Evolutionary conservation across 2,113 vertebrate genomes (phyloP).

Genomic region (Epinephelus moara): DNA sequence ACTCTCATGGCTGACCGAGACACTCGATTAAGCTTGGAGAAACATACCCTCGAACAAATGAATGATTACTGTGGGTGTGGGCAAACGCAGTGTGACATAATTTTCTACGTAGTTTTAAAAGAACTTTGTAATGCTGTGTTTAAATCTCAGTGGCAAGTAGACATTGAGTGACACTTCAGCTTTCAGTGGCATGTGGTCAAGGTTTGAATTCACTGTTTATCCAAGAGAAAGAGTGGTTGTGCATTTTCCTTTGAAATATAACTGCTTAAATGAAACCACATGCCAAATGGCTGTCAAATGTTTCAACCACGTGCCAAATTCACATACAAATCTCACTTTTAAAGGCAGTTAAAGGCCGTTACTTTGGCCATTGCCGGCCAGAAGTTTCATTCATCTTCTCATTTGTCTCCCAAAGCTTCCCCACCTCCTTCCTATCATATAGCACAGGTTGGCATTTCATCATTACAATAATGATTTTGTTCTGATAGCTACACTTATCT

Average conservation of each 20-base stretch:
- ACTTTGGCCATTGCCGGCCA: conserved; percentile 27
- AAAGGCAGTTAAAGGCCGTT: conserved; percentile 34
- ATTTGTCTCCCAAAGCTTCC: conserved; percentile 1
- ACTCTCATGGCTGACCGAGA: conserved; percentile 47
- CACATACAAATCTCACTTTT: conserved; percentile 46
- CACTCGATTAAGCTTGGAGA: conserved; percentile 34
- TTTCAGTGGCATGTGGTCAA: conserved; percentile 42
- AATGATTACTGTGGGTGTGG: conserved; percentile 46
- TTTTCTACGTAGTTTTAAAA: conserved; percentile 38
- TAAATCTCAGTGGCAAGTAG: conserved; percentile 25
- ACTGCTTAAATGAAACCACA: conserved; percentile 66
- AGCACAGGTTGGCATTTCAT: not conserved
- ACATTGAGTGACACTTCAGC: conserved; percentile 49
- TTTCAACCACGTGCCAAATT: conserved; percentile 58
- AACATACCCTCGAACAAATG: conserved; percentile 59
- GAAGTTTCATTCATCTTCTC: not conserved
- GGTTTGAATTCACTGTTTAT: conserved; percentile 61
- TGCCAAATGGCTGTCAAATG: conserved; percentile 68
- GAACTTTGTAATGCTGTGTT: conserved; percentile 24
- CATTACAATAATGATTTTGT: not conserved
- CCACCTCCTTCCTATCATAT: not conserved
- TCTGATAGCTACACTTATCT: conserved; percentile 25
- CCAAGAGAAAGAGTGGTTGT: conserved; percentile 21
- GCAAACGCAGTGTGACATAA: not conserved
- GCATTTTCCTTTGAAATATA: conserved; percentile 66